phyloP scores from a whole-genome alignment of 1,140 invertebrate genomes.

The Zaprionus gabonicus region DNA sequence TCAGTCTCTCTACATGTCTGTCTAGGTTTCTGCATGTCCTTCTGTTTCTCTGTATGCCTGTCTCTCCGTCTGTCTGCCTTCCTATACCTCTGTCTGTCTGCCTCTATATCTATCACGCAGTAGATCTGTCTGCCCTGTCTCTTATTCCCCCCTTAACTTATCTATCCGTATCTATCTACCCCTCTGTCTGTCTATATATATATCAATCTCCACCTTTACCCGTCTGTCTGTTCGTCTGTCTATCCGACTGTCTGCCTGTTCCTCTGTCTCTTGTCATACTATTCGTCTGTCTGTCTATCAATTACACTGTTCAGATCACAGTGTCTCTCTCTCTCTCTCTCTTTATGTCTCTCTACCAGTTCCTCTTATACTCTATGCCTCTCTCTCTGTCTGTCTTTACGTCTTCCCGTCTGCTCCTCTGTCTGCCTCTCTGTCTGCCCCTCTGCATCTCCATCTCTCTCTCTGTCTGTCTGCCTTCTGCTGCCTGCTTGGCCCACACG shows the following conservation, averaged over 20 bases:
- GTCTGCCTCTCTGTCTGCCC: conserved; percentile 1
- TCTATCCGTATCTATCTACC: background rate
- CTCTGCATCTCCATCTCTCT: background rate
- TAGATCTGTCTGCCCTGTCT: background rate
- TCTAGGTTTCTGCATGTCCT: background rate
- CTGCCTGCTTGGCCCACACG: conserved; percentile 32
- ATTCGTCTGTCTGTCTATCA: background rate
- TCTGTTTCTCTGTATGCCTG: background rate
- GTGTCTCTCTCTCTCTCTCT: background rate
- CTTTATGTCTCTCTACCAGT: background rate
- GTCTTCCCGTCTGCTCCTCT: background rate
- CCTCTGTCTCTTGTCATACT: background rate
- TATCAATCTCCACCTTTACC: too few relatives aligned
- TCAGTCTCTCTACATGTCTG: background rate
- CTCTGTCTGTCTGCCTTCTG: conserved; percentile 5
- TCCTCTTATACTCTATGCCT: background rate
- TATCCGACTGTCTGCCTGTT: background rate
- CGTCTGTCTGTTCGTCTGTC: background rate
- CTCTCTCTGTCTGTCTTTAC: background rate
- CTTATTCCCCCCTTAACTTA: background rate
- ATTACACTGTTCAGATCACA: background rate
- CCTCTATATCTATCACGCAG: background rate
- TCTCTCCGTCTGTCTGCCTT: background rate
- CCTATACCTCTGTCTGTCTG: background rate
- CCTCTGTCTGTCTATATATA: fast-evolving